phyloP scores from a whole-genome alignment of 2,888 invertebrate genomes.

The Anoplius nigerrimus region DNA sequence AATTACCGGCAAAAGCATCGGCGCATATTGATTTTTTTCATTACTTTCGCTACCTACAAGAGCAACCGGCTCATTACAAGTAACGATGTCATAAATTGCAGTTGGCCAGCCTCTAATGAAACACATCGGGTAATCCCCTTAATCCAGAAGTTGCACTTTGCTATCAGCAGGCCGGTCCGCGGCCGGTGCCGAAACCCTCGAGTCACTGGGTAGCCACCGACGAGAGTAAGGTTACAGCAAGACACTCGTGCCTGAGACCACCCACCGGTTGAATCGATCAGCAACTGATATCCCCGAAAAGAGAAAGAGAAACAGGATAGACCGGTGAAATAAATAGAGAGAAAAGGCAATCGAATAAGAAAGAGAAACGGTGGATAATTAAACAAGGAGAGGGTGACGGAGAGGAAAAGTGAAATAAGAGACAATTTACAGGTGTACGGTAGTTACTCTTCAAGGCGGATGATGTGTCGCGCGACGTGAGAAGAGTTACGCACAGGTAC shows the following conservation, averaged over 20 bases:
- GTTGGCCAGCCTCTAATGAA: no score
- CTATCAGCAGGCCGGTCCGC: no score
- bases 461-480: slow-evolving; percentile 66
- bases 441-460: slow-evolving; percentile 37
- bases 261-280: slow-evolving; percentile 72
- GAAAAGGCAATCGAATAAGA: slow-evolving; percentile 24
- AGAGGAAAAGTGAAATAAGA: slow-evolving; percentile 36
- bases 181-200: slow-evolving; percentile 29
- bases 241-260: slow-evolving; percentile 66
- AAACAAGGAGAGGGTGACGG: slow-evolving; percentile 24
- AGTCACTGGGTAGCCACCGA: slow-evolving; percentile 63
- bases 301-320: not conserved
- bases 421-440: slow-evolving; percentile 68
- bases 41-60: no score
- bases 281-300: slow-evolving; percentile 66
- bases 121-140: no score
- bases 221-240: slow-evolving; percentile 66
- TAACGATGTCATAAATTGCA: not conserved
- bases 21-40: not conserved
- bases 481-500: slow-evolving; percentile 51
- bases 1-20: slow-evolving; percentile 18
- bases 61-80: no score
- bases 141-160: no score
- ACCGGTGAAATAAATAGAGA: slow-evolving; percentile 6
- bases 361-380: slow-evolving; percentile 27